A percentile compares a stretch with the other conserved stretches of the same genome.
Evolutionary conservation across 2,113 vertebrate species (phyloP).

Genomic region (Sardina pilchardus): DNA sequence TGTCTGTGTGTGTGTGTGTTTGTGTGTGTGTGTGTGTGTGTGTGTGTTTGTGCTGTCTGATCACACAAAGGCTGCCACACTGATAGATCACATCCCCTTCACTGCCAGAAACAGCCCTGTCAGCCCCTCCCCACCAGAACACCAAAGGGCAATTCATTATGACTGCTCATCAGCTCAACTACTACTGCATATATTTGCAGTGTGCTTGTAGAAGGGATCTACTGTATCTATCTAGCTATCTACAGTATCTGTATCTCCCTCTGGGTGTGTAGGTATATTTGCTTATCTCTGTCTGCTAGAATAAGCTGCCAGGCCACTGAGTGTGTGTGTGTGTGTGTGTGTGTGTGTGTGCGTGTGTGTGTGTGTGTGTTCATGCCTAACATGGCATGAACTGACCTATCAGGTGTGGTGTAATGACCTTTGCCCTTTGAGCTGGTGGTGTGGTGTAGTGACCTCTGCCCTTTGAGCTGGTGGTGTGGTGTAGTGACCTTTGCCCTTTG

Average conservation of each 20-base stretch:
- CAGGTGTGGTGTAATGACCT: conserved; percentile 50
- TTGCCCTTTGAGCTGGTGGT: too few relatives aligned
- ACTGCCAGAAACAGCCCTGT: conserved; percentile 33
- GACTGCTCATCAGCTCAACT: too few relatives aligned
- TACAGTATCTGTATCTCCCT: neutral
- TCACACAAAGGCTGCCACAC: conserved; percentile 60
- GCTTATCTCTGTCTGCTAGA: neutral
- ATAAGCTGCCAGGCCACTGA: neutral
- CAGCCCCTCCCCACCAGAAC: too few relatives aligned
- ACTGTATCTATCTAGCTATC: too few relatives aligned
- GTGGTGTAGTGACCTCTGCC: too few relatives aligned
- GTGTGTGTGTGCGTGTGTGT: conserved; percentile 53
- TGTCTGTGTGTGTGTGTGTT: too few relatives aligned
- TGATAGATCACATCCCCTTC: conserved; percentile 62
- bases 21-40: too few relatives aligned
- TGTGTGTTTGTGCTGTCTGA: too few relatives aligned
- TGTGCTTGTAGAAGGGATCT: too few relatives aligned
- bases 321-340: conserved; percentile 1
- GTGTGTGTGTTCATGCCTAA: conserved; percentile 50
- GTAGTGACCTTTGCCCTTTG: too few relatives aligned
- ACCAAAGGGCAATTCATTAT: too few relatives aligned
- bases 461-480: too few relatives aligned
- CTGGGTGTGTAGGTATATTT: conserved; percentile 52
- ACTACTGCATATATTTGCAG: conserved; percentile 21
- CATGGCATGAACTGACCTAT: conserved; percentile 58